phyloP scores from a whole-genome alignment of 1,140 invertebrate species.

The Diorhabda sublineata region DNA sequence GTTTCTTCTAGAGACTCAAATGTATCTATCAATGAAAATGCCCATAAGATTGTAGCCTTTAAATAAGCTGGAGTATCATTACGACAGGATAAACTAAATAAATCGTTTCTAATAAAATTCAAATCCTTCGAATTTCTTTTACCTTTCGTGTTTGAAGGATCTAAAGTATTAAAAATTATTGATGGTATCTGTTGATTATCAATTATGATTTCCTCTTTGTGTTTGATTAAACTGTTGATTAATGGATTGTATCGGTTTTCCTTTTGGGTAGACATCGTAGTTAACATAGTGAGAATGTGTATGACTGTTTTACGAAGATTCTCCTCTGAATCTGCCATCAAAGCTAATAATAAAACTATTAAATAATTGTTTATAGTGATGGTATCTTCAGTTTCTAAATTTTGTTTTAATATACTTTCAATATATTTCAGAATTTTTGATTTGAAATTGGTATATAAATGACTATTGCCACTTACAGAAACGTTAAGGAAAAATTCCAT shows the following conservation, averaged over 20 bases:
- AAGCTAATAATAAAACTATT: slow-evolving; percentile 48
- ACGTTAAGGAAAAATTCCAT: slow-evolving; percentile 36
- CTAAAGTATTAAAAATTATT: slow-evolving; percentile 51
- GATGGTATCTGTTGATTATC: slow-evolving; percentile 60
- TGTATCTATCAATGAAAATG: slow-evolving; percentile 55
- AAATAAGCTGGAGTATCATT: slow-evolving; percentile 47
- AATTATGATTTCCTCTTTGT: slow-evolving; percentile 54
- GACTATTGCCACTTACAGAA: slow-evolving; percentile 17
- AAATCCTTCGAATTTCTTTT: slow-evolving; percentile 30
- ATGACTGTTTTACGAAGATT: slow-evolving; percentile 47
- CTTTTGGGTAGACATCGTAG: slow-evolving; percentile 7
- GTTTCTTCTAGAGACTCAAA: slow-evolving; percentile 47
- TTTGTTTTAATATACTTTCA: slow-evolving; percentile 4
- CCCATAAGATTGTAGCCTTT: slow-evolving; percentile 47
- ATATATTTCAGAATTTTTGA: slow-evolving; percentile 11
- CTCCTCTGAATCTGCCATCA: slow-evolving; percentile 47
- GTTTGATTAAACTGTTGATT: slow-evolving; percentile 26
- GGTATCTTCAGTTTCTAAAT: slow-evolving; percentile 1
- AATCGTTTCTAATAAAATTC: slow-evolving; percentile 42
- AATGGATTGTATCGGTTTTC: slow-evolving; percentile 15
- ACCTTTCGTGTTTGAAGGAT: slow-evolving; percentile 35
- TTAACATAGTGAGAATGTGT: slow-evolving; percentile 41
- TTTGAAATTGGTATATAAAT: slow-evolving; percentile 11
- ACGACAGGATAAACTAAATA: slow-evolving; percentile 39
- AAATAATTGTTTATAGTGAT: slow-evolving; percentile 29